Conservation (phyloP, 2,113 vertebrate species). For the Mobula birostris region DNA sequence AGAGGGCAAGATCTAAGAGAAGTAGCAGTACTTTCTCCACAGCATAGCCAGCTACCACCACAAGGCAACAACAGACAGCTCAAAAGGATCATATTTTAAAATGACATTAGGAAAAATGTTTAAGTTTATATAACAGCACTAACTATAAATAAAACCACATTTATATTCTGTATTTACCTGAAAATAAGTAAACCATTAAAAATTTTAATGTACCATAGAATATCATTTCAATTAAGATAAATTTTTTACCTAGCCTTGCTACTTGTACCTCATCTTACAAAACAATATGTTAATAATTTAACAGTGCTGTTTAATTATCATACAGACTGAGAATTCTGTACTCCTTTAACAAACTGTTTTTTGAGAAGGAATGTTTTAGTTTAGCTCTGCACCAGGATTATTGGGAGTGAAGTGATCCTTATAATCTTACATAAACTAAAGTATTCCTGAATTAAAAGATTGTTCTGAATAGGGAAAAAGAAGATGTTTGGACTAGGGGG, state of each 20-base stretch:
- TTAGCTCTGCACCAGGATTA: background rate
- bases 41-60: background rate
- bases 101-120: background rate
- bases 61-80: background rate
- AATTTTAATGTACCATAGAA: background rate
- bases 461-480: background rate
- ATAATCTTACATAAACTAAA: background rate
- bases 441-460: background rate
- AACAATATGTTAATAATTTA: background rate
- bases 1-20: constrained; percentile 27
- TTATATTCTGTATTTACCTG: background rate
- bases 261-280: background rate
- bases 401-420: background rate
- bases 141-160: background rate
- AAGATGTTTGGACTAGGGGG: background rate
- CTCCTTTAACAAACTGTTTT: background rate
- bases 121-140: background rate
- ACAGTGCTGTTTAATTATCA: background rate
- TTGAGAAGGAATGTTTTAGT: background rate
- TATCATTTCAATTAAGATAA: background rate
- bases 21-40: background rate
- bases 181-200: background rate
- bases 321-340: background rate
- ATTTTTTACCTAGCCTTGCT: background rate
- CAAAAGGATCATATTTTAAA: background rate